Conservation (phyloP, 1,140 invertebrate species). For the Sitophilus oryzae region DNA sequence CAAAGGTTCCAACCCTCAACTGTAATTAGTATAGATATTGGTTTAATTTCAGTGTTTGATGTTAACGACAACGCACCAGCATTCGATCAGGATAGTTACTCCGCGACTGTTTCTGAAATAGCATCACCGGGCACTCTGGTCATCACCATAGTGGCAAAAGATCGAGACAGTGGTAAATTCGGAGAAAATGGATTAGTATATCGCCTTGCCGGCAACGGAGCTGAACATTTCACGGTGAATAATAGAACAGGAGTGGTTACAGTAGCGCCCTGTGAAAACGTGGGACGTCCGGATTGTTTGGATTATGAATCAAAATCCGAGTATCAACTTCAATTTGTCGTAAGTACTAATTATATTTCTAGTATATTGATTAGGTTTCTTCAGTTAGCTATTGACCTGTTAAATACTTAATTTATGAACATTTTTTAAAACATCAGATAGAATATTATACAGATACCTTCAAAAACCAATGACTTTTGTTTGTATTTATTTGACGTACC, state of each 20-base stretch:
- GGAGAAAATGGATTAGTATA: conserved; percentile 73
- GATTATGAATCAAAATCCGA: conserved; percentile 80
- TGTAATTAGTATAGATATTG: background rate
- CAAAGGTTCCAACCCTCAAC: no score
- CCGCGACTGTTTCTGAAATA: conserved; percentile 65
- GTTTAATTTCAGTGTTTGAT: conserved; percentile 57
- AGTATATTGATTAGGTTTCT: no score
- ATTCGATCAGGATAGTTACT: conserved; percentile 71
- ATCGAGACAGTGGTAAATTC: conserved; percentile 76
- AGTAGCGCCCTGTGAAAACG: conserved; percentile 68
- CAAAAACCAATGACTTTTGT: no score
- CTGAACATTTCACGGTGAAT: conserved; percentile 77
- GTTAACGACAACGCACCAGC: conserved; percentile 86
- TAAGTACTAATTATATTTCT: conserved; percentile 45
- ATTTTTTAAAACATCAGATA: no score
- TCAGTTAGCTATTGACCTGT: no score
- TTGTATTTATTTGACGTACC: no score
- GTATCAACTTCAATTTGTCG: conserved; percentile 82
- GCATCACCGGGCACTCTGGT: conserved; percentile 65
- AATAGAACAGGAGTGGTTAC: conserved; percentile 73
- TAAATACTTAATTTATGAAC: no score
- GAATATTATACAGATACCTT: no score
- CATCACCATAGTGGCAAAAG: conserved; percentile 70
- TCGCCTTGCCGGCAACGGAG: conserved; percentile 74
- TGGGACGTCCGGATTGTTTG: conserved; percentile 62